Conservation (phyloP, 2,797 vertebrate genomes). For the Oryzias sinensis region DNA sequence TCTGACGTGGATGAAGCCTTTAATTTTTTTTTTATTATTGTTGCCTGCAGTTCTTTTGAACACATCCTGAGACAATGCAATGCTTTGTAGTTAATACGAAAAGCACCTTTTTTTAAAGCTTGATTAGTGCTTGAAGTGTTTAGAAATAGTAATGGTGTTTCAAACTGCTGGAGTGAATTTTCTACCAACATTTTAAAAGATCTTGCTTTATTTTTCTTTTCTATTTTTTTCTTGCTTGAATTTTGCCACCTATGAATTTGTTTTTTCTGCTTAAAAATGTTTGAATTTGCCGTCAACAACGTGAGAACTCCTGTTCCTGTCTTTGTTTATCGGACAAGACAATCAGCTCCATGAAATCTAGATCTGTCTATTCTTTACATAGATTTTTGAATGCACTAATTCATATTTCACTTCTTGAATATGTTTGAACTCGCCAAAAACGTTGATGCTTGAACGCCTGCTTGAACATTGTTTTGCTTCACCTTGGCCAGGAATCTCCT, state of each 20-base stretch:
- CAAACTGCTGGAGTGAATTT: conserved; percentile 43
- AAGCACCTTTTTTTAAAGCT: conserved; percentile 68
- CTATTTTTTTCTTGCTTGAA: conserved; percentile 17
- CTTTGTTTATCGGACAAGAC: conserved; percentile 63
- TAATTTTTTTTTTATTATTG: conserved; percentile 57
- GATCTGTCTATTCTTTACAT: conserved; percentile 52
- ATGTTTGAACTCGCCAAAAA: conserved; percentile 74
- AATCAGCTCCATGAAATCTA: conserved; percentile 63
- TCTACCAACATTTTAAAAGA: conserved; percentile 52
- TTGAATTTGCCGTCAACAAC: conserved; percentile 9
- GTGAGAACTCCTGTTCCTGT: conserved; percentile 42
- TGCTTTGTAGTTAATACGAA: conserved; percentile 70
- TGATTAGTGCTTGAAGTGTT: conserved; percentile 49
- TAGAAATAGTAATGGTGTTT: conserved; percentile 48
- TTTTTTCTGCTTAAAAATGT: conserved; percentile 2
- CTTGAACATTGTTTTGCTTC: conserved; percentile 64
- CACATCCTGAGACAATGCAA: conserved; percentile 72
- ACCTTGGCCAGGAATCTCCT: conserved; percentile 52
- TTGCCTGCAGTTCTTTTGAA: conserved; percentile 74
- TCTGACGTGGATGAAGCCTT: conserved; percentile 64
- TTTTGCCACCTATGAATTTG: conserved; percentile 9
- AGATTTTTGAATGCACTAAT: conserved; percentile 66
- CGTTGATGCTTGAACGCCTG: conserved; percentile 61
- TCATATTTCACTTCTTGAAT: conserved; percentile 58
- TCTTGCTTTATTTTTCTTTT: conserved; percentile 21